Evolutionary conservation across 2,113 vertebrate genomes (phyloP).

Genomic region (Noturus placidus): DNA sequence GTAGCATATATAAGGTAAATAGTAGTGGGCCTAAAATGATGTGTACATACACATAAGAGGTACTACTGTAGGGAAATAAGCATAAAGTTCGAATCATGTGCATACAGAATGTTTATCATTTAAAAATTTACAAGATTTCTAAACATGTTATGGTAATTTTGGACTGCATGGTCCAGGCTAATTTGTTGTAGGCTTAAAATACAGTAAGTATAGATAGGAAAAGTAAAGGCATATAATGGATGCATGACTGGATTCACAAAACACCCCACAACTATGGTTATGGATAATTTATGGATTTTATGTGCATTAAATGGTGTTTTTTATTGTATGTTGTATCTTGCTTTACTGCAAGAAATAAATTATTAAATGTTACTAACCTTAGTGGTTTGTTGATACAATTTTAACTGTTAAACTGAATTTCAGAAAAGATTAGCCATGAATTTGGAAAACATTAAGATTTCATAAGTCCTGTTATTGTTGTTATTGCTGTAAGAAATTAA

Average conservation of each 20-base stretch:
- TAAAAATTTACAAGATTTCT: not conserved
- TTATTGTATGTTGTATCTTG: not conserved
- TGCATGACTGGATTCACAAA: not conserved
- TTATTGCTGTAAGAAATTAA: not conserved
- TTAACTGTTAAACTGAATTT: not conserved
- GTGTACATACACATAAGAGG: no score
- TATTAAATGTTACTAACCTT: not conserved
- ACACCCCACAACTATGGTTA: not conserved
- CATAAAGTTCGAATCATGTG: not conserved
- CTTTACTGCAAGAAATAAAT: not conserved
- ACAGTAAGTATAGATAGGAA: no score
- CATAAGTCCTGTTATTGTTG: not conserved
- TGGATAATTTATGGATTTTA: not conserved
- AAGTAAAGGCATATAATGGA: not conserved
- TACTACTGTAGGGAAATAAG: no score
- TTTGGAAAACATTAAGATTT: not conserved
- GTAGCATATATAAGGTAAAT: no score
- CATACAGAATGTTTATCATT: not conserved
- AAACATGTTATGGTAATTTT: not conserved
- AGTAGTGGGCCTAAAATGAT: no score
- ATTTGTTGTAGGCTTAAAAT: not conserved
- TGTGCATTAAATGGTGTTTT: not conserved
- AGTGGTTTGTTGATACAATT: not conserved
- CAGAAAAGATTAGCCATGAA: not conserved
- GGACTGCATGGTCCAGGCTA: no score